phyloP scores from a whole-genome alignment of 2,888 invertebrate species.

The Ophraella communa region DNA sequence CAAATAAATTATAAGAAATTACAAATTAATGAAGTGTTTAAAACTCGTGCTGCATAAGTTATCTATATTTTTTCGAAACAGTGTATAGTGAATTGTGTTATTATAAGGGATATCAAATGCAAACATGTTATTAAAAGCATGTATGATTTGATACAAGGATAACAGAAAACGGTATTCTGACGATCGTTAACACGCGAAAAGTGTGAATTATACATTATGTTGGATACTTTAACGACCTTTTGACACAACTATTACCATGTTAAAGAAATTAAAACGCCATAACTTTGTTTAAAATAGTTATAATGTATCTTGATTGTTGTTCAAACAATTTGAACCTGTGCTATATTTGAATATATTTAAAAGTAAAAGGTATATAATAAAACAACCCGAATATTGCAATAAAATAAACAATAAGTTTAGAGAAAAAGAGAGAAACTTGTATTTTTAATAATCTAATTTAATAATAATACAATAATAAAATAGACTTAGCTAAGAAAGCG shows the following conservation, averaged over 20 bases:
- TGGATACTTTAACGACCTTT: neutral
- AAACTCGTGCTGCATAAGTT: neutral
- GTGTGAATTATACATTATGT: neutral
- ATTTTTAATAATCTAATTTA: no score
- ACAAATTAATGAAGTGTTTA: neutral
- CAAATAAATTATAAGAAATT: no score
- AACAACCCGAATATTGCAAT: no score
- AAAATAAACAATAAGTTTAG: no score
- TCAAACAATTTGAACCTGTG: no score
- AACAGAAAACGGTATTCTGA: neutral
- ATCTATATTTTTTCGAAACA: neutral
- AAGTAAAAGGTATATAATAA: no score
- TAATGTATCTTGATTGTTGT: no score
- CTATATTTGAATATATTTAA: no score
- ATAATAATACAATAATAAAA: no score
- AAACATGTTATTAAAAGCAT: neutral
- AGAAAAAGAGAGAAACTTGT: no score
- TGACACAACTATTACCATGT: neutral
- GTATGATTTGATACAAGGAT: neutral
- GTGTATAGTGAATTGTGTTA: neutral
- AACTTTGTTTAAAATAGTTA: no score
- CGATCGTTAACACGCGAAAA: constrained; percentile 3
- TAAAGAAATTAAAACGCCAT: neutral
- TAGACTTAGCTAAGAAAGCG: no score
- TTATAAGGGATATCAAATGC: neutral